Evolutionary conservation across 1,140 invertebrate genomes (phyloP).

Genomic region (Brachionus calyciflorus): DNA sequence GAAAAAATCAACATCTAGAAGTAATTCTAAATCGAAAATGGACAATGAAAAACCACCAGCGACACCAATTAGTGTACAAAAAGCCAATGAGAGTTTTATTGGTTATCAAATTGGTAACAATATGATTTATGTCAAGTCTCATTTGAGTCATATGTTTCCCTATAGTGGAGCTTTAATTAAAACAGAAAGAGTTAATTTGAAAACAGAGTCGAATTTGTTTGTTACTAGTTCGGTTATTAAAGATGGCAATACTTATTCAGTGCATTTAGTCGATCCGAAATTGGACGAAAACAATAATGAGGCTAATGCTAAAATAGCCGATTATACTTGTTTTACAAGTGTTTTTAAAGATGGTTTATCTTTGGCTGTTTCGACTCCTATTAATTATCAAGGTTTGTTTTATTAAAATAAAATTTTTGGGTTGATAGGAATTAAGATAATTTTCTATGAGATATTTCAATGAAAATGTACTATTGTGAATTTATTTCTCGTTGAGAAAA

Average conservation of each 20-base stretch:
- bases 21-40: conserved; percentile 33
- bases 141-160: conserved; percentile 56
- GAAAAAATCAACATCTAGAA: conserved; percentile 48
- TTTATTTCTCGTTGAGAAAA: too few relatives aligned
- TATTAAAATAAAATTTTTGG: not conserved
- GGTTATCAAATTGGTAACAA: conserved; percentile 59
- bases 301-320: not conserved
- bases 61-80: not conserved
- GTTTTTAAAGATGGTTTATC: conserved; percentile 40
- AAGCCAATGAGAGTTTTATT: conserved; percentile 30
- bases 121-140: conserved; percentile 56
- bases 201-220: conserved; percentile 48
- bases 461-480: too few relatives aligned
- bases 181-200: conserved; percentile 55
- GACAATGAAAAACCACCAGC: conserved; percentile 20
- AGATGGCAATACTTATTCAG: conserved; percentile 57
- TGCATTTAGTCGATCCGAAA: conserved; percentile 57
- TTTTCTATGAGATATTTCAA: too few relatives aligned
- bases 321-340: conserved; percentile 47
- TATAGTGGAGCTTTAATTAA: conserved; percentile 57
- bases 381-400: conserved; percentile 6
- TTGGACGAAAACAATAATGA: not conserved
- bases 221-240: conserved; percentile 55
- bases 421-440: too few relatives aligned
- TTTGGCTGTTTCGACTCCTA: conserved; percentile 3